Conservation (phyloP, 2,888 invertebrate genomes). For the Eupelmus urozonus region DNA sequence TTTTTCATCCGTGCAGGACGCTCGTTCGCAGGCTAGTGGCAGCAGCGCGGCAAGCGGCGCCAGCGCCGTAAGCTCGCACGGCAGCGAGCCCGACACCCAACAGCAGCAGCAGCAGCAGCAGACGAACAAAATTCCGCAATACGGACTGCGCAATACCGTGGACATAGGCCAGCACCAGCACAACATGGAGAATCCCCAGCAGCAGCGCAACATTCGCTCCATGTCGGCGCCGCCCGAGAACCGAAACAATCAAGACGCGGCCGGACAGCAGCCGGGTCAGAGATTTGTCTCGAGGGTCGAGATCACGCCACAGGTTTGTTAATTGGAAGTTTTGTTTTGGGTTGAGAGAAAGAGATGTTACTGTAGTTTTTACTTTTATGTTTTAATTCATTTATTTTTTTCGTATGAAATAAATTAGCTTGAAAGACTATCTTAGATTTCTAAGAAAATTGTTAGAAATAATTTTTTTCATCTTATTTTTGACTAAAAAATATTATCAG, state of each 20-base stretch:
- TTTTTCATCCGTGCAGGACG: constrained; percentile 63
- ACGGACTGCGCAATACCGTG: constrained; percentile 87
- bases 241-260: constrained; percentile 63
- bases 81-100: constrained; percentile 67
- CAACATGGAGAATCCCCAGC: constrained; percentile 77
- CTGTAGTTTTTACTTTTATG: no score
- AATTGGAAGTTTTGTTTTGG: no score
- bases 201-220: constrained; percentile 82
- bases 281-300: constrained; percentile 72
- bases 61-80: constrained; percentile 72
- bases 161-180: constrained; percentile 82
- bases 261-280: constrained; percentile 68
- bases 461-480: background rate
- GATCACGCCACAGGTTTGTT: constrained; percentile 69
- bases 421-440: no score
- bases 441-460: background rate
- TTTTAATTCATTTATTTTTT: no score
- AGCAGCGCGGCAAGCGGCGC: constrained; percentile 72
- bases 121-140: constrained; percentile 80
- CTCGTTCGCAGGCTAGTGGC: constrained; percentile 73
- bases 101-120: constrained; percentile 60
- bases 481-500: background rate
- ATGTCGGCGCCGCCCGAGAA: constrained; percentile 89
- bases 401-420: no score
- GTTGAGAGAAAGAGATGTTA: no score